Percentiles rank a stretch among this genome's conserved stretches.
These are phyloP conservation scores for Crocidura indochinensis DNA, from an alignment of 2,797 vertebrate genomes.

Conservation along the genomic window DNA sequence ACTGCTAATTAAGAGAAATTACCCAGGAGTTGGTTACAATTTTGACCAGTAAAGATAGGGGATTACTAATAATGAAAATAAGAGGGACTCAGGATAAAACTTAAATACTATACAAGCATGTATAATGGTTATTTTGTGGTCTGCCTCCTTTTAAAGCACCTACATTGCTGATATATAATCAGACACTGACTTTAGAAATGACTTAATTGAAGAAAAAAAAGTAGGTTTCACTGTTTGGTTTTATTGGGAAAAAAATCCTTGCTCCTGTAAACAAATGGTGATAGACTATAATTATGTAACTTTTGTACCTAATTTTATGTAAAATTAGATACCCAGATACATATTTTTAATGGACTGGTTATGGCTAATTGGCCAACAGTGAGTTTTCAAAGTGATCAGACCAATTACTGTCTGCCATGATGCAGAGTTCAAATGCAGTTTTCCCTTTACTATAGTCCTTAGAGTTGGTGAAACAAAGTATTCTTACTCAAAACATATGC, in stretches of 20 bases:
- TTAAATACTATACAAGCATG: background rate
- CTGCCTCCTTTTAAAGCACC: background rate
- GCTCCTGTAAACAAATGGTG: constrained; percentile 72
- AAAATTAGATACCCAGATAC: constrained; percentile 67
- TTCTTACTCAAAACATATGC: background rate
- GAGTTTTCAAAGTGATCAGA: constrained; percentile 50
- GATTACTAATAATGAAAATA: background rate
- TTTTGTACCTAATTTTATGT: constrained; percentile 68
- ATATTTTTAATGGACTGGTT: constrained; percentile 67
- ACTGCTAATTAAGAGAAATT: constrained; percentile 75
- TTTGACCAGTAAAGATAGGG: constrained; percentile 26
- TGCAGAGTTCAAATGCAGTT: constrained; percentile 16
- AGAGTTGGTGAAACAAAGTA: background rate
- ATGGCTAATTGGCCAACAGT: constrained; percentile 65
- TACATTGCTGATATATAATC: background rate
- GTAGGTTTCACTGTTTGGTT: constrained; percentile 8
- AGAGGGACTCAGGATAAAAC: background rate
- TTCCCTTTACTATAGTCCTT: background rate
- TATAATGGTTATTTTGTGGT: background rate
- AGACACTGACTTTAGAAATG: constrained; percentile 49
- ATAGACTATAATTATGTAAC: constrained; percentile 69
- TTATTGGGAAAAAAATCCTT: constrained; percentile 61
- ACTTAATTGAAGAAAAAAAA: background rate
- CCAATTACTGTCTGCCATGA: background rate
- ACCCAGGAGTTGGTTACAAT: constrained; percentile 36